phyloP scores from a whole-genome alignment of 2,797 vertebrate species.

The Mormyrus hasselquistii region DNA sequence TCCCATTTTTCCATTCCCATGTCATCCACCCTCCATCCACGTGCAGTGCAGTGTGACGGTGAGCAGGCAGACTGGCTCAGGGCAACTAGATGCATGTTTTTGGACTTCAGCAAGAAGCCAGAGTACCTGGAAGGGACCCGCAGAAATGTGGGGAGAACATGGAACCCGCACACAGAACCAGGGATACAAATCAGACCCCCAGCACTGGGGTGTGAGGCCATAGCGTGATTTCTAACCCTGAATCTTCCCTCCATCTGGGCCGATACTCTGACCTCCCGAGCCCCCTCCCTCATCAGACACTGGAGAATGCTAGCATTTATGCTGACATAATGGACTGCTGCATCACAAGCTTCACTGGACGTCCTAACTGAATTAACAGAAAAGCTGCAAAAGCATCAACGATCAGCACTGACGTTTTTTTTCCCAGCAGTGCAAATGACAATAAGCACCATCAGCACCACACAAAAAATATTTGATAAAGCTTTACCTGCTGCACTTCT shows the following conservation, averaged over 20 bases:
- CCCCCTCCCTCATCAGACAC: neutral
- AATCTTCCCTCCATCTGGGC: neutral
- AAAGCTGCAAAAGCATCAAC: neutral
- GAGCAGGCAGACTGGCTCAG: neutral
- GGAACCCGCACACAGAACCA: neutral
- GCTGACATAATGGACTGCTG: neutral
- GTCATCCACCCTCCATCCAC: neutral
- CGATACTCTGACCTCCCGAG: neutral
- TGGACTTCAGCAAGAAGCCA: neutral
- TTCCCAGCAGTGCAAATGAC: neutral
- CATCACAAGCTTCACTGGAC: neutral
- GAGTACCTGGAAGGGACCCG: neutral
- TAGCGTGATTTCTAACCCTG: neutral
- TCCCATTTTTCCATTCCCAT: neutral
- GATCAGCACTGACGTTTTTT: neutral
- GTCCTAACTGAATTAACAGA: neutral
- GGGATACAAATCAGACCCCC: neutral
- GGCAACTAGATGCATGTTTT: neutral
- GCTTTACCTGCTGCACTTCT: neutral
- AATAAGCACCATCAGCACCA: neutral
- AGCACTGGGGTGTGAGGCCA: neutral
- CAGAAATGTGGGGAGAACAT: neutral
- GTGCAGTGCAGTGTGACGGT: neutral
- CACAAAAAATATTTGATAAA: neutral
- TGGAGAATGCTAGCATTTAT: neutral